Evolutionary conservation across 30 jellyfish, hydroid and myxozoan genomes (phyloP).

Genomic region (Rhopilema esculentum): DNA sequence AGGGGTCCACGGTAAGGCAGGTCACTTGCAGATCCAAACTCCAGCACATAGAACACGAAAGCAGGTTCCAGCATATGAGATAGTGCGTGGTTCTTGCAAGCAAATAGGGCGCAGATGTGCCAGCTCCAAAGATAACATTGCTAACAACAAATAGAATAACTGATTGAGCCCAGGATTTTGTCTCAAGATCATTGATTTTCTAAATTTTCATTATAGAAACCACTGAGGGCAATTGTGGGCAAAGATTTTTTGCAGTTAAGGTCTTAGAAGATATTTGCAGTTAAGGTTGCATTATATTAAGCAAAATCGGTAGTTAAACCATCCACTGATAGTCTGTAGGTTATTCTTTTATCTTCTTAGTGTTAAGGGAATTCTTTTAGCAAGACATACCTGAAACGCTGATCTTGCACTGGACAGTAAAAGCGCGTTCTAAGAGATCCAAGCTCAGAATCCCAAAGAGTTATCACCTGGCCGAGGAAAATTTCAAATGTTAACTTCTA

Average conservation of each 20-base stretch:
- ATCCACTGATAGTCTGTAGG: no score
- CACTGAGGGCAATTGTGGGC: no score
- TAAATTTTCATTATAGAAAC: no score
- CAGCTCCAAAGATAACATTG: slow-evolving; percentile 69
- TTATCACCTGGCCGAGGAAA: slow-evolving; percentile 38
- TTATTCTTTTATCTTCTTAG: no score
- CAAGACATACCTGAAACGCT: slow-evolving; percentile 36
- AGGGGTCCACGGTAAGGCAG: slow-evolving; percentile 77
- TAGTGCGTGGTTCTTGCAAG: slow-evolving; percentile 73
- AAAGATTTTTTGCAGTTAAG: no score
- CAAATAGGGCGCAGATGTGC: slow-evolving; percentile 72
- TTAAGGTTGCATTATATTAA: no score
- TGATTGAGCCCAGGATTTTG: not conserved
- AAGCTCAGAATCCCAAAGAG: slow-evolving; percentile 78
- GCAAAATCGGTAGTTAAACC: no score
- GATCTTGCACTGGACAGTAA: slow-evolving; percentile 53
- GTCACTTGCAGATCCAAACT: slow-evolving; percentile 57
- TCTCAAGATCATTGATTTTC: not conserved
- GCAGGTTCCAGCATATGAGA: slow-evolving; percentile 79
- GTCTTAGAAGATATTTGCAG: no score
- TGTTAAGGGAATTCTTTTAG: no score
- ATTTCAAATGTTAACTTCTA: no score
- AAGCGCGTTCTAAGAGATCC: slow-evolving; percentile 53
- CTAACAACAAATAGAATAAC: not conserved
- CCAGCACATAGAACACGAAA: slow-evolving; percentile 78